Evolutionary conservation across 2,888 invertebrate species (phyloP).

Genomic region (Heliconius sara): DNA sequence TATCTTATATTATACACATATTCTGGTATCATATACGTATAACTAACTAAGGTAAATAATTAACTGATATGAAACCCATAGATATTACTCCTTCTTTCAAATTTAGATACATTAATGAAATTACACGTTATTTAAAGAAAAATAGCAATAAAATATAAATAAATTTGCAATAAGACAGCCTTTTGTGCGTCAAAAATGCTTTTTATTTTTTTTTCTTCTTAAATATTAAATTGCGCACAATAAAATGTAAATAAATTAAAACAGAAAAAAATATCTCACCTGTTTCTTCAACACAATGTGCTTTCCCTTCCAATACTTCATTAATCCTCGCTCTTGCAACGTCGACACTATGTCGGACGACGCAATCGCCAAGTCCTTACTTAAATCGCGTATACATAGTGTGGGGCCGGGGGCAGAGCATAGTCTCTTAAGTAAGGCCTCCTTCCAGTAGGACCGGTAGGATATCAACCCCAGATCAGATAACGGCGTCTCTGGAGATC

Average conservation of each 20-base stretch:
- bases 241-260: not conserved
- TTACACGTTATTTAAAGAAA: no score
- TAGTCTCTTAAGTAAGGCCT: conserved; percentile 95
- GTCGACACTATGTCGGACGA: conserved; percentile 99
- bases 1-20: no score
- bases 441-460: conserved; percentile 99
- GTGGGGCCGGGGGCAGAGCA: conserved; percentile 95
- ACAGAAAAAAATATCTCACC: conserved; percentile 75
- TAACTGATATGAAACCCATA: no score
- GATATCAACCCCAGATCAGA: conserved; percentile 98
- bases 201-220: no score
- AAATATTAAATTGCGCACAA: no score
- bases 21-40: no score
- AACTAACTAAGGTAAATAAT: no score
- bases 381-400: conserved; percentile 94
- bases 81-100: no score
- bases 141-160: not conserved
- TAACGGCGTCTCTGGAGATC: conserved; percentile 99
- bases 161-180: not conserved
- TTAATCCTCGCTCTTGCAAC: conserved; percentile 96
- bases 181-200: no score
- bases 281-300: conserved; percentile 97
- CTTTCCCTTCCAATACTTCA: conserved; percentile 99
- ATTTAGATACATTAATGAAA: no score
- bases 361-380: conserved; percentile 96